Conservation (phyloP, 2,888 invertebrate genomes). For the Notodromas monacha region DNA sequence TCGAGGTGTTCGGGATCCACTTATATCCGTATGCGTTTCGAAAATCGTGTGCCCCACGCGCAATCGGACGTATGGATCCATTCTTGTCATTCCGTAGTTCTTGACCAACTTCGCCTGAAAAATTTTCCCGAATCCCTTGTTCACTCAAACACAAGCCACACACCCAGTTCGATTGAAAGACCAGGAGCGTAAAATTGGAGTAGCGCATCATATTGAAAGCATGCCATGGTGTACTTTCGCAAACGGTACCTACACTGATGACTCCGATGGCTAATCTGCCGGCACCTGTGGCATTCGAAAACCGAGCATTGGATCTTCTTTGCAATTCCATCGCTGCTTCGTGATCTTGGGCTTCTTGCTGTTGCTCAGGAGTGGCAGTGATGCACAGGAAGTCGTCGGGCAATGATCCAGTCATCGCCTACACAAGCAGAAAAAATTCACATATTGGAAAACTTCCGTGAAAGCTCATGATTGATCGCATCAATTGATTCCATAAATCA, state of each 20-base stretch:
- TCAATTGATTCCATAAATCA: no score
- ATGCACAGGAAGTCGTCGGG: slow-evolving; percentile 38
- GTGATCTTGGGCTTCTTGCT: slow-evolving; percentile 6
- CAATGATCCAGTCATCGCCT: slow-evolving; percentile 38
- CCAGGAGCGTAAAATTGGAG: no score
- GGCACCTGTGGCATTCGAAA: no score
- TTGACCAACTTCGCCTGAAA: slow-evolving; percentile 49
- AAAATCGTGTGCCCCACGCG: slow-evolving; percentile 74
- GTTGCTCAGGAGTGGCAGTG: slow-evolving; percentile 12
- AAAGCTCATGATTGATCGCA: no score
- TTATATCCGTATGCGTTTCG: slow-evolving; percentile 76
- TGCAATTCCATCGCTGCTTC: slow-evolving; percentile 8
- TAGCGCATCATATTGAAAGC: no score
- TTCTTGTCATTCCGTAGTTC: slow-evolving; percentile 72
- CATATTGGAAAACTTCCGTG: no score
- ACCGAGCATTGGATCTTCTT: no score
- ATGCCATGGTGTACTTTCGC: no score
- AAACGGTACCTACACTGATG: no score
- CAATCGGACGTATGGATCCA: slow-evolving; percentile 82
- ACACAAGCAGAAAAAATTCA: no score
- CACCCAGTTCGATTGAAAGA: background rate
- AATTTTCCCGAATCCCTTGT: background rate
- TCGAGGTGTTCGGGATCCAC: slow-evolving; percentile 70
- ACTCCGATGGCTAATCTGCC: no score
- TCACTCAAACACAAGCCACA: background rate